phyloP scores from a whole-genome alignment of 1,140 invertebrate genomes.

The Saccostrea glomerata region DNA sequence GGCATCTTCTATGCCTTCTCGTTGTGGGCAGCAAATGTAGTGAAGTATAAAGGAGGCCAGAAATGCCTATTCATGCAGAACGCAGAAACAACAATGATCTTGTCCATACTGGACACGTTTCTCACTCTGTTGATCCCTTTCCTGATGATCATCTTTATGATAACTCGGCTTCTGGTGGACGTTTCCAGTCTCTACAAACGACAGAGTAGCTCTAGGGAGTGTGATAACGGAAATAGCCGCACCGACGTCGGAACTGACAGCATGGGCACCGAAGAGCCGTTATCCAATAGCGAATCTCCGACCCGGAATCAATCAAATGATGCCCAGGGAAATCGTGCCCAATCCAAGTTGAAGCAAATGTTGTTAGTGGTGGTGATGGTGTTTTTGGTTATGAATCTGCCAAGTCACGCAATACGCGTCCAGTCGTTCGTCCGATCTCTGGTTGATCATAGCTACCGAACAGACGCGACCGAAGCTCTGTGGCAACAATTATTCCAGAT shows the following conservation, averaged over 20 bases:
- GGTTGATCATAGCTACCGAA: conserved; percentile 56
- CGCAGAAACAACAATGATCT: conserved; percentile 78
- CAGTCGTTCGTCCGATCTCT: conserved; percentile 70
- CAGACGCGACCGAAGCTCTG: conserved; percentile 69
- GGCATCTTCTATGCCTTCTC: conserved; percentile 66
- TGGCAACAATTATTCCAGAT: conserved; percentile 82
- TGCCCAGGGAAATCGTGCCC: conserved; percentile 78
- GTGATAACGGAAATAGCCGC: not conserved
- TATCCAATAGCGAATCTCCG: conserved; percentile 34
- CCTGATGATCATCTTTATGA: conserved; percentile 82
- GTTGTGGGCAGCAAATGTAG: conserved; percentile 64
- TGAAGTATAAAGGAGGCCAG: conserved; percentile 39
- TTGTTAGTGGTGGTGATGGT: conserved; percentile 88
- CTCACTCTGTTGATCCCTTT: conserved; percentile 82
- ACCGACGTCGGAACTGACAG: not conserved
- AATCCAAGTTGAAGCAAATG: conserved; percentile 89
- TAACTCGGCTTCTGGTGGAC: conserved; percentile 80
- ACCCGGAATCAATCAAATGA: conserved; percentile 24
- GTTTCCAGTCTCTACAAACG: conserved; percentile 62
- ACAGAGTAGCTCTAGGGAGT: not conserved
- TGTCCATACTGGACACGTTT: conserved; percentile 82
- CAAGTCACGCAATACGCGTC: conserved; percentile 79
- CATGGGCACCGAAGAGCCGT: not conserved
- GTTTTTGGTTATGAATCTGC: conserved; percentile 89
- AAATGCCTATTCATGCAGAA: conserved; percentile 58